These are phyloP conservation scores for Trilocha varians DNA, from an alignment of 2,888 invertebrate species.

Conservation along the genomic window DNA sequence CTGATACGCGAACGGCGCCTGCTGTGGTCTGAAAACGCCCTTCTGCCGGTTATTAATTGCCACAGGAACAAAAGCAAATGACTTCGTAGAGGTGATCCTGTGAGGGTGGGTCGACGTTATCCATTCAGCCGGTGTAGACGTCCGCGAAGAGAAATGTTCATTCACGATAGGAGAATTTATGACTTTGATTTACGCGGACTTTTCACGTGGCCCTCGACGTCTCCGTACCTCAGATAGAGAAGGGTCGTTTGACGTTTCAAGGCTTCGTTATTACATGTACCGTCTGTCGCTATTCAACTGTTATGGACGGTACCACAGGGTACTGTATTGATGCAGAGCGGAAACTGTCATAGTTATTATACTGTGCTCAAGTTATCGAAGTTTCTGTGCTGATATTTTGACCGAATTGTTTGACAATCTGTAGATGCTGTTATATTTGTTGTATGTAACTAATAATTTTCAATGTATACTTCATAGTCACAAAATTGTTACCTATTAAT, in stretches of 20 bases:
- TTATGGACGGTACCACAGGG: conserved; percentile 23
- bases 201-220: conserved; percentile 53
- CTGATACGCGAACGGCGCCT: conserved; percentile 61
- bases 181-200: conserved; percentile 69
- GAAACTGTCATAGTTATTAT: conserved; percentile 47
- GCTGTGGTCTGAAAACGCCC: conserved; percentile 62
- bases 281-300: conserved; percentile 37
- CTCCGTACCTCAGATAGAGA: conserved; percentile 51
- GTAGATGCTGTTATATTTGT: too few relatives aligned
- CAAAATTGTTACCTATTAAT: too few relatives aligned
- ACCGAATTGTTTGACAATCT: conserved; percentile 5
- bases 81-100: conserved; percentile 69
- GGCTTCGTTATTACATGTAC: conserved; percentile 49
- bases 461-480: too few relatives aligned
- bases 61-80: conserved; percentile 71
- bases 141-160: conserved; percentile 71
- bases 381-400: conserved; percentile 12
- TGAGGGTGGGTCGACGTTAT: conserved; percentile 66
- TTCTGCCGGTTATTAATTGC: conserved; percentile 70
- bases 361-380: conserved; percentile 22
- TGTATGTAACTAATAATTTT: too few relatives aligned
- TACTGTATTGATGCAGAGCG: conserved; percentile 47
- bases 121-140: conserved; percentile 67
- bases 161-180: conserved; percentile 72
- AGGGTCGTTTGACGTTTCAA: conserved; percentile 57